phyloP scores from a whole-genome alignment of 2,797 vertebrate species.

The Passerculus sandwichensis region DNA sequence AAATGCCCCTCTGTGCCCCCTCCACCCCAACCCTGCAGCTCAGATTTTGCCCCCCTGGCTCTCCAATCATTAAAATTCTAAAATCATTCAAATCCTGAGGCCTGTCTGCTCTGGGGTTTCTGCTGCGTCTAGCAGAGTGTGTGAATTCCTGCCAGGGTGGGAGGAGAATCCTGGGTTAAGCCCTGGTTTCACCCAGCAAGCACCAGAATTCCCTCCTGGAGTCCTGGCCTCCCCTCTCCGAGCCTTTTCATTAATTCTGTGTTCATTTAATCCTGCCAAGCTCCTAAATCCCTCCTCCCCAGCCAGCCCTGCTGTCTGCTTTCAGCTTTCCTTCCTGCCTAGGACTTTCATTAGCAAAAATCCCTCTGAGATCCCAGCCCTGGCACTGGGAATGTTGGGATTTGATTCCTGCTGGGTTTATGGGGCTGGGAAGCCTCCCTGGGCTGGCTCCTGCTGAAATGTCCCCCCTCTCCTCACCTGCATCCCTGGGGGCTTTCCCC shows the following conservation, averaged over 20 bases:
- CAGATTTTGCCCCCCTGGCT: neutral
- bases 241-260: neutral
- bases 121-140: neutral
- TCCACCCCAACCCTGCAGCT: neutral
- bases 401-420: neutral
- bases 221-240: neutral
- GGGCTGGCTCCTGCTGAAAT: neutral
- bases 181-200: neutral
- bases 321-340: neutral
- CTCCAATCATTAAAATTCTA: neutral
- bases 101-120: neutral
- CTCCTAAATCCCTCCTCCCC: neutral
- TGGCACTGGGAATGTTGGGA: rapidly evolving
- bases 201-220: rapidly evolving
- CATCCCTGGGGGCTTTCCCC: rapidly evolving
- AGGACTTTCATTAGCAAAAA: neutral
- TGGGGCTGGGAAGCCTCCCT: neutral
- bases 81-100: rapidly evolving
- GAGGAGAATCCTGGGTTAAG: neutral
- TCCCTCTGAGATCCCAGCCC: rapidly evolving
- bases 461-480: neutral
- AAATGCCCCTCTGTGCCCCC: neutral
- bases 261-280: neutral
- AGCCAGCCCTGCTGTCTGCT: neutral
- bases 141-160: neutral